Conservation (phyloP, 2,113 vertebrate genomes). For the Oplegnathus fasciatus region DNA sequence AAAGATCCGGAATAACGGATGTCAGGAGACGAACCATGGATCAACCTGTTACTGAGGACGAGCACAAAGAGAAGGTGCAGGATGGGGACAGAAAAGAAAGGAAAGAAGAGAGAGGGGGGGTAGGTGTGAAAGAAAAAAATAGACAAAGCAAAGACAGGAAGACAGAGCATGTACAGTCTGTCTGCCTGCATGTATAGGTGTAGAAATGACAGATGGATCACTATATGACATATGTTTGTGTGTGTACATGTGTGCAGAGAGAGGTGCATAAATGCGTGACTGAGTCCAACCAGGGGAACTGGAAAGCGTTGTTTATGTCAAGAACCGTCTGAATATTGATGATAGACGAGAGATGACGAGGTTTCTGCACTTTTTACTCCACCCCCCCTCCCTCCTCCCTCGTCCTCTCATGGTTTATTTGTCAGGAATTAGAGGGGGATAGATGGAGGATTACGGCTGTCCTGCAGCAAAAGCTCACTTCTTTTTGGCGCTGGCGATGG, state of each 20-base stretch:
- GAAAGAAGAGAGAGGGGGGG: neutral
- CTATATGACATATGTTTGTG: conserved; percentile 4
- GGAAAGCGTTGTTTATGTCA: conserved; percentile 36
- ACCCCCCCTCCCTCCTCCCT: neutral
- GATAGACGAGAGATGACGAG: conserved; percentile 35
- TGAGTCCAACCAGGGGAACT: conserved; percentile 28
- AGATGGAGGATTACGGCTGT: conserved; percentile 44
- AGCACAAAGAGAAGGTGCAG: conserved; percentile 46
- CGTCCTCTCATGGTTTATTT: conserved; percentile 40
- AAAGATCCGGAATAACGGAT: conserved; percentile 81
- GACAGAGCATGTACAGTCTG: neutral
- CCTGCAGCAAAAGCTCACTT: conserved; percentile 20
- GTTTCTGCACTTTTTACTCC: conserved; percentile 43
- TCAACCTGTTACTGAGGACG: conserved; percentile 67
- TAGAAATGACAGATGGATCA: conserved; percentile 13
- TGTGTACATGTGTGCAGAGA: neutral
- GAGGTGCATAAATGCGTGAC: conserved; percentile 1
- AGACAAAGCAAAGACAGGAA: neutral
- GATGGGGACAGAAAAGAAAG: conserved; percentile 26
- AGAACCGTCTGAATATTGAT: conserved; percentile 28
- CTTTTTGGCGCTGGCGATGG: neutral
- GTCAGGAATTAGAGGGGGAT: conserved; percentile 38
- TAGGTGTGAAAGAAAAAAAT: neutral
- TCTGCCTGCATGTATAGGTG: neutral
- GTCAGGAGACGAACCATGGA: conserved; percentile 71